Evolutionary conservation across 2,113 vertebrate species (phyloP), one percentile per base, ranked within the genome.

Genomic region (Pelodiscus sinensis): DNA sequence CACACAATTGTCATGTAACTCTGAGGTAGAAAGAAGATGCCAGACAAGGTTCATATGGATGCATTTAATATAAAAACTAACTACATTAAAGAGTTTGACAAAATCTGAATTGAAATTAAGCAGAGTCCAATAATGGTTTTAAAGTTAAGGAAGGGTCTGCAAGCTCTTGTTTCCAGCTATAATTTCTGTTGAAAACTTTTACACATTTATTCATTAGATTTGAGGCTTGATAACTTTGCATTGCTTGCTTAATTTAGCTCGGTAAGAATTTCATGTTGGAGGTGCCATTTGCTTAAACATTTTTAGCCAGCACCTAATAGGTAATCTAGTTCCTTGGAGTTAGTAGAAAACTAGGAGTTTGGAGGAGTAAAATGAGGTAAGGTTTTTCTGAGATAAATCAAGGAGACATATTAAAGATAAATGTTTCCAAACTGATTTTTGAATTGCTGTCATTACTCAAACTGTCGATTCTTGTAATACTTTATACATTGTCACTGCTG

Each of bases 341-440:
- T 18, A 2, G 12, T 1, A 0, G 0, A 12, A 27, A 31, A 7
- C 1, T 0, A 1, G 29, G 71, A 3, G 21, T 50, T 9, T 2
- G 1, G 22, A 6, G 57, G 77, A 1, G 9, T 2, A 38, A 27
- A 1, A 8, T 21, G 25, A n/a, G 18, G 8, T 38, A 29, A 1
- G 2, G 2, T 29, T 79, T 51, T 18, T 0, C 6, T 13, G 56
- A 11, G 38, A 29, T 4, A 50, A 16, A 52, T 16, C 2, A 0
- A 15, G 18, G 31, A 3, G 35, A 25, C 54, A 27, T 22, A 19
- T 31, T 68, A 2, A 5, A 22, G 77, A 3, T 29, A 21, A 50
- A 3, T 1, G 1, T 3, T 81, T 12, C 31, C 2, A 14, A 83
- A 51, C 19, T 35, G 29, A 44, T 6, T 21, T 2, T 5, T 5